Conservation (phyloP, 2,113 vertebrate genomes). For the Rhinogobius similis region DNA sequence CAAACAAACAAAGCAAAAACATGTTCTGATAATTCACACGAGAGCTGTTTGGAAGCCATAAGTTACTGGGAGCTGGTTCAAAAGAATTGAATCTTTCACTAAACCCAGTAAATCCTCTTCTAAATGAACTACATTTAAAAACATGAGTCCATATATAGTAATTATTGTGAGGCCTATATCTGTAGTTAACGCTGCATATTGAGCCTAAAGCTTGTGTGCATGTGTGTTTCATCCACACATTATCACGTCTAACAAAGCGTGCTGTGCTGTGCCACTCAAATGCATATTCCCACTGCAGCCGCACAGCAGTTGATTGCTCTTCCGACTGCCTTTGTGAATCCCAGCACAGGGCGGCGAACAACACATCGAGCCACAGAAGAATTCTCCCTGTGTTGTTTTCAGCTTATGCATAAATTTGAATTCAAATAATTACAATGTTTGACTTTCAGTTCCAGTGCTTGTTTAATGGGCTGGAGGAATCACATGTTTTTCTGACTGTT, state of each 20-base stretch:
- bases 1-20: neutral
- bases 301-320: constrained; percentile 31
- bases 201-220: neutral
- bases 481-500: constrained; percentile 1
- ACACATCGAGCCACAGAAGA: constrained; percentile 3
- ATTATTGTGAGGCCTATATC: neutral
- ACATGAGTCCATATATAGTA: neutral
- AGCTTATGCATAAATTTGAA: constrained; percentile 6
- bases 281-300: constrained; percentile 52
- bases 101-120: too few species aligned
- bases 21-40: neutral
- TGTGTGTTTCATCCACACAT: constrained; percentile 9
- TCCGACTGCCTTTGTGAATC: constrained; percentile 33
- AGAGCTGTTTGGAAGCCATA: too few species aligned
- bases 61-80: too few species aligned
- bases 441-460: neutral
- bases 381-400: neutral
- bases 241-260: constrained; percentile 9
- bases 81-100: too few species aligned
- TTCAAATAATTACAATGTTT: constrained; percentile 12
- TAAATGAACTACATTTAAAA: too few species aligned
- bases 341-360: constrained; percentile 11
- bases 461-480: neutral
- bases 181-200: neutral
- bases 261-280: constrained; percentile 22